Evolutionary conservation across 2,113 vertebrate genomes (phyloP).

Genomic region (Trichomycterus rosablanca): DNA sequence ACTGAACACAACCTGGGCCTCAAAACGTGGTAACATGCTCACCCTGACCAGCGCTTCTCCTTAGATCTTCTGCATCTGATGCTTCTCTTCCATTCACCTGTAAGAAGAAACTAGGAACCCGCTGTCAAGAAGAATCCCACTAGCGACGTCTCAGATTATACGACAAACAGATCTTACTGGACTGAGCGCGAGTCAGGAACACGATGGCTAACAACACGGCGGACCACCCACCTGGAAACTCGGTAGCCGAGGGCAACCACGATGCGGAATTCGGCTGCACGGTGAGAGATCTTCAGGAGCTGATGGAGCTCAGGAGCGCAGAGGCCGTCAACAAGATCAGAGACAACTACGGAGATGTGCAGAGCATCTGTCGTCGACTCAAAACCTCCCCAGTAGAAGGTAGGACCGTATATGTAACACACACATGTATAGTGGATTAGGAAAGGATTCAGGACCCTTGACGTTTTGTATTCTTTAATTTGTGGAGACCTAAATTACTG

Average conservation of each 20-base stretch:
- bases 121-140: background rate
- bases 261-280: constrained; percentile 87
- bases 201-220: constrained; percentile 82
- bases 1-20: constrained; percentile 60
- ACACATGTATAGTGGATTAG: no score
- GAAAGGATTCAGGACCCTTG: no score
- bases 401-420: constrained; percentile 53
- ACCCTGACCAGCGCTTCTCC: constrained; percentile 65
- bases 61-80: constrained; percentile 60
- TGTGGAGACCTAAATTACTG: no score
- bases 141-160: constrained; percentile 18
- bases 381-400: constrained; percentile 91
- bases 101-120: no score
- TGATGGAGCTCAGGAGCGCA: constrained; percentile 85
- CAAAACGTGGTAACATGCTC: constrained; percentile 63
- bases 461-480: no score
- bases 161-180: background rate
- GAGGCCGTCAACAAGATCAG: constrained; percentile 79
- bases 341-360: constrained; percentile 74
- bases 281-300: constrained; percentile 74
- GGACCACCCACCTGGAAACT: constrained; percentile 82
- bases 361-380: constrained; percentile 80
- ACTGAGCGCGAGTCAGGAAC: constrained; percentile 23
- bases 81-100: constrained; percentile 48
- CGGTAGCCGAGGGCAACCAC: constrained; percentile 74